Base-by-base conservation (phyloP, 1,140 invertebrate genomes). In the Leptoteleia sp. region DNA sequence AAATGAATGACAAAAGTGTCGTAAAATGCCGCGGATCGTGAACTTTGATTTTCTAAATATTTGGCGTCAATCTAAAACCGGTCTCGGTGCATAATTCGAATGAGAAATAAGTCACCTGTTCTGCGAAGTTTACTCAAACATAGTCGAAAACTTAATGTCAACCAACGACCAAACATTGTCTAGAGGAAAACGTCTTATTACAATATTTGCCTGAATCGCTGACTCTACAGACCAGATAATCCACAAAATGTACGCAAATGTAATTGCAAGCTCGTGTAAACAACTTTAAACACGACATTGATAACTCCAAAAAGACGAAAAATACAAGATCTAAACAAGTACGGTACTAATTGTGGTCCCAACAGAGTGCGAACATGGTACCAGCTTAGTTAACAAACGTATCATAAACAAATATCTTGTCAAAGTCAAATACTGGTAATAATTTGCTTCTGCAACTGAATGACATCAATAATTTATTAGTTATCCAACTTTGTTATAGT, bases 31-130 rank as follows among this genome's bases (percentile, higher is more conserved):
- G n/a, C n/a, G n/a, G n/a, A n/a, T n/a, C n/a, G n/a, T n/a, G n/a
- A n/a, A n/a, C n/a, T n/a, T n/a, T n/a, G 5, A 22, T 59, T 6
- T 25, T 17, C 0, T 25, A 40, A 38, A 38, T 50, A 35, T 48
- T 64, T 50, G 16, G 25, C 22, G 45, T 35, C 48, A 8, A 48
- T 57, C 33, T 31, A 1, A 9, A 65, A n/a, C 45, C 11, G 16
- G 11, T 43, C 48, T 45, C 12, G 35, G 1, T n/a, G 15, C 29
- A 6, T 64, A 40, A 67, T 40, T 35, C 5, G 15, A 9, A 31
- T 70, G 55, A 48, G 68, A 61, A 54, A 62, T 62, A 54, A 72
- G 55, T 62, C 68, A 54, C 29, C 27, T 33, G 68, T 62, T 47
- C 37, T 0, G 6, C 22, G 16, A 62, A 62, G 47, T 72, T 72